Percentiles rank a stretch among this genome's conserved stretches.
Evolutionary conservation across 2,797 vertebrate genomes (phyloP).

Genomic region (Pyrocephalus nanus): DNA sequence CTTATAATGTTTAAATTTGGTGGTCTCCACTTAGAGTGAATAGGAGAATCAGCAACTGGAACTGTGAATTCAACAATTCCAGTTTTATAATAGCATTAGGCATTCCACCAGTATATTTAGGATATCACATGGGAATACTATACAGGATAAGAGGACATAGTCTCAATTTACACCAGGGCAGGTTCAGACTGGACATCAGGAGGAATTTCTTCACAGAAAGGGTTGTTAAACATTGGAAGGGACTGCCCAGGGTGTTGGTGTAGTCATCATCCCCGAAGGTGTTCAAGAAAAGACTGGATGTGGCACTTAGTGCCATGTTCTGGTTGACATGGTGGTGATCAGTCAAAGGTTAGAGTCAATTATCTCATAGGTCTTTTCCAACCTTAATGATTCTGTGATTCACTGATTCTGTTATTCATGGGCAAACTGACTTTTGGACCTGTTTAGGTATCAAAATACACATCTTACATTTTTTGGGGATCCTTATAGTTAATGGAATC

Average conservation of each 20-base stretch:
- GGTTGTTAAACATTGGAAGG: neutral
- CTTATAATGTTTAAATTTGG: neutral
- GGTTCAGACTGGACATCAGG: no score
- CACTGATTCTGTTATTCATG: neutral
- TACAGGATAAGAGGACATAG: neutral
- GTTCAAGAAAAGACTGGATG: neutral
- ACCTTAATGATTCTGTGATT: neutral
- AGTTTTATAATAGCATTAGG: neutral
- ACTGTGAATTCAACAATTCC: neutral
- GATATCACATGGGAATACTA: neutral
- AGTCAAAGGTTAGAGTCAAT: neutral
- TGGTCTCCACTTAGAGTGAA: neutral
- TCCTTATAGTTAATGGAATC: neutral
- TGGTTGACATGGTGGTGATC: neutral
- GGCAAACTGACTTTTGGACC: neutral
- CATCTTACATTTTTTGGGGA: neutral
- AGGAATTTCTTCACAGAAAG: neutral
- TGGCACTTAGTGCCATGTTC: neutral
- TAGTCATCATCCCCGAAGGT: neutral
- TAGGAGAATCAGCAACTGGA: neutral
- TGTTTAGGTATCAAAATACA: neutral
- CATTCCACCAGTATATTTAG: neutral
- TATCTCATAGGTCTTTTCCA: neutral
- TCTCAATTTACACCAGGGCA: neutral
- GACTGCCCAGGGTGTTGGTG: neutral